Percentiles rank a stretch among this genome's conserved stretches.
phyloP scores from a whole-genome alignment of 64 coral and sea anemone species.

The Montipora capricornis region DNA sequence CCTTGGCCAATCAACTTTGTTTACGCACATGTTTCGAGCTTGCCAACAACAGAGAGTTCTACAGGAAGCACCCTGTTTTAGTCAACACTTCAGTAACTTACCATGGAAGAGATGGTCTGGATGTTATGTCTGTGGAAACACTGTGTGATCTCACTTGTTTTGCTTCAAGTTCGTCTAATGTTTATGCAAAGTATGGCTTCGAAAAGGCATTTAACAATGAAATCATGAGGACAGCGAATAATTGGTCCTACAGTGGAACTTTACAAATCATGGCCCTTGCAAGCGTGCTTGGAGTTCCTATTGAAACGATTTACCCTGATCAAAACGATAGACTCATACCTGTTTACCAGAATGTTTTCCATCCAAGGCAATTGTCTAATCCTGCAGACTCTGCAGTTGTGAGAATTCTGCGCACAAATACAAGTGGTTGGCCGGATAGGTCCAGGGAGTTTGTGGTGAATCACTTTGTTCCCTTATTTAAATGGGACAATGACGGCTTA shows the following conservation, averaged over 20 bases:
- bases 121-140: too few species aligned
- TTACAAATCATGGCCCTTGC: constrained; percentile 61
- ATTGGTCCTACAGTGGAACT: constrained; percentile 2
- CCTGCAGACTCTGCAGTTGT: too few species aligned
- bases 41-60: constrained; percentile 48
- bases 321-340: constrained; percentile 10
- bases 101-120: too few species aligned
- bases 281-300: constrained; percentile 51
- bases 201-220: too few species aligned
- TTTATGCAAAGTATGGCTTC: too few species aligned
- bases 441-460: constrained; percentile 49
- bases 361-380: too few species aligned
- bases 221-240: not conserved
- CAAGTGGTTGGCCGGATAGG: not conserved
- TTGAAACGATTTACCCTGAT: constrained; percentile 65
- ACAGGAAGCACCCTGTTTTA: constrained; percentile 41
- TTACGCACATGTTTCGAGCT: constrained; percentile 21
- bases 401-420: too few species aligned
- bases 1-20: constrained; percentile 35
- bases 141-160: too few species aligned
- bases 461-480: not conserved
- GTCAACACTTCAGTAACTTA: not conserved
- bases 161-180: too few species aligned
- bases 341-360: not conserved
- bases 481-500: not conserved